Percentiles rank a stretch among this genome's conserved stretches.
These are phyloP conservation scores for Tipula helvola DNA, from an alignment of 2,888 invertebrate genomes.

Conservation along the genomic window DNA sequence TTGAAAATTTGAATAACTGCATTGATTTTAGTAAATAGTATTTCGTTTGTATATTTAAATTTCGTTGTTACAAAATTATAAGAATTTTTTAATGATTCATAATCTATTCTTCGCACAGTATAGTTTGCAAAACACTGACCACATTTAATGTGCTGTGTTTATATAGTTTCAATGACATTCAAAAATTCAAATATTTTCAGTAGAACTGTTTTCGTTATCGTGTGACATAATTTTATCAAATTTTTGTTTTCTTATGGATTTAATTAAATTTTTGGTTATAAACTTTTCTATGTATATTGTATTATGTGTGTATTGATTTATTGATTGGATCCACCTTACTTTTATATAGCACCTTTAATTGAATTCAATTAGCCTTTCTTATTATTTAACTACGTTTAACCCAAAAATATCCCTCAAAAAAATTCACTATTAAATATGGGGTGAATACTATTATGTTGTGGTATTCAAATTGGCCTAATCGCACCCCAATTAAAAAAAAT, in stretches of 20 bases:
- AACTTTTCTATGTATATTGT: not conserved
- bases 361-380: not conserved
- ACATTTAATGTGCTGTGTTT: not conserved
- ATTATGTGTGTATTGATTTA: not conserved
- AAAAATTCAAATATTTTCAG: not conserved
- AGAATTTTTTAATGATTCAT: too few species aligned
- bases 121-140: not conserved
- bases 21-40: too few species aligned
- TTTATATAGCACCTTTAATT: not conserved
- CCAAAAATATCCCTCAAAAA: not conserved
- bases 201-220: not conserved
- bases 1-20: too few species aligned
- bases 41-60: too few species aligned
- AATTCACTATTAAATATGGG: not conserved
- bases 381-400: not conserved
- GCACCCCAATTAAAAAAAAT: conserved; percentile 5
- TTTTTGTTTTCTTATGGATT: not conserved
- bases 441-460: conserved; percentile 12
- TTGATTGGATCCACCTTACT: not conserved
- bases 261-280: not conserved
- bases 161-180: not conserved
- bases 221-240: not conserved
- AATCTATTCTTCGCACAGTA: not conserved
- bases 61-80: too few species aligned
- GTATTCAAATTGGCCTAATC: conserved; percentile 16